Conservation (phyloP, 2,797 vertebrate genomes). For the Ctenosaura bakeri region DNA sequence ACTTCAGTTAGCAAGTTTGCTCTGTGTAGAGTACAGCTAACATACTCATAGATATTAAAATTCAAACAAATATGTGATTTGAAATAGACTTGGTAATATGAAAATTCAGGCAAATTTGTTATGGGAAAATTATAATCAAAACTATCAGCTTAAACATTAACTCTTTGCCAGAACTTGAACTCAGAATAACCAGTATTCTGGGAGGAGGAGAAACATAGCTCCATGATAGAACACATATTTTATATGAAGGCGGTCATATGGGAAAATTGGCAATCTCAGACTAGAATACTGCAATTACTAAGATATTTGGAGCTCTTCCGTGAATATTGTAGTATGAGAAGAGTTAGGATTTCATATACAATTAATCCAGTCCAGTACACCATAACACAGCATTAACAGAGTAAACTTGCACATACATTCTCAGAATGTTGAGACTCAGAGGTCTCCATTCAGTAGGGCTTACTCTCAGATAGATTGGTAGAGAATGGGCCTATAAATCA, state of each 20-base stretch:
- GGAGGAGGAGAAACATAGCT: background rate
- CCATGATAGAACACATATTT: background rate
- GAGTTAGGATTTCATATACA: background rate
- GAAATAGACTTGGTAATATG: background rate
- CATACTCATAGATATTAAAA: conserved; percentile 52
- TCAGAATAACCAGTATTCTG: background rate
- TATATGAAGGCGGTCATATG: background rate
- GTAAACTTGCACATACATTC: background rate
- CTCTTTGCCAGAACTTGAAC: background rate
- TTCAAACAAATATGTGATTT: conserved; percentile 26
- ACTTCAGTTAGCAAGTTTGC: background rate
- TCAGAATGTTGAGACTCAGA: background rate
- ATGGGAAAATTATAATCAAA: background rate
- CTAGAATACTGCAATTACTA: background rate
- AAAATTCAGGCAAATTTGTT: background rate
- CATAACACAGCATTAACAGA: background rate
- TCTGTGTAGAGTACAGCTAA: conserved; percentile 42
- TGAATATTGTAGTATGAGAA: background rate
- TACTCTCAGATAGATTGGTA: background rate
- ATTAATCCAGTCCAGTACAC: background rate
- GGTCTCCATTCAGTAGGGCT: background rate
- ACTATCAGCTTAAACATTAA: background rate
- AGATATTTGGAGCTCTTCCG: background rate
- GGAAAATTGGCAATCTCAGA: background rate
- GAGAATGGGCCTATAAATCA: background rate